Percentiles rank a stretch among this genome's conserved stretches.
Evolutionary conservation across 1,140 invertebrate genomes (phyloP).

Genomic region (Bombus polaris): DNA sequence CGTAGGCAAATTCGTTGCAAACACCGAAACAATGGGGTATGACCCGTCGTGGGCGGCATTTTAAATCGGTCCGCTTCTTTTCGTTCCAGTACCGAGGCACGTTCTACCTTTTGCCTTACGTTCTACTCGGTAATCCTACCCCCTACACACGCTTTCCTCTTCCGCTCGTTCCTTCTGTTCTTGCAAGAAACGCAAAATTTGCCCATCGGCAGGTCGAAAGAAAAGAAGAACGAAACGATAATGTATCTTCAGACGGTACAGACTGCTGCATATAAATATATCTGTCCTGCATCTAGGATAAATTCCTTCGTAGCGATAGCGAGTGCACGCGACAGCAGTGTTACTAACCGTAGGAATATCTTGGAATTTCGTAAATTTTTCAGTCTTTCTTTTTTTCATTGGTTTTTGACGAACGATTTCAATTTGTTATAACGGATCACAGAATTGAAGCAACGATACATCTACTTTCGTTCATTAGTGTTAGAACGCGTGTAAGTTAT

Average conservation of each 20-base stretch:
- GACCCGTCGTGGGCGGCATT: conserved; percentile 75
- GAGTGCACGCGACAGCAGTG: conserved; percentile 25
- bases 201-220: conserved; percentile 12
- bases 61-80: conserved; percentile 68
- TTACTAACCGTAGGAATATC: conserved; percentile 22
- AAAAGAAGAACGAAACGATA: conserved; percentile 20
- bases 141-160: neutral
- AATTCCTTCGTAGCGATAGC: conserved; percentile 17
- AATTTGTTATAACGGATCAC: too few relatives aligned
- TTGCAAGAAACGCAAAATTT: conserved; percentile 22
- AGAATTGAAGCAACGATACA: too few relatives aligned
- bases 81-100: conserved; percentile 47
- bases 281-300: neutral
- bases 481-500: too few relatives aligned
- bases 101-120: conserved; percentile 51
- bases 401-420: neutral
- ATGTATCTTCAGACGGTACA: conserved; percentile 19
- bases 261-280: conserved; percentile 44
- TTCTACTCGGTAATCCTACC: conserved; percentile 7
- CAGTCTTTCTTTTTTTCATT: too few relatives aligned
- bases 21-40: conserved; percentile 79
- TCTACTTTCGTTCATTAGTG: too few relatives aligned
- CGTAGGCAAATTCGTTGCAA: conserved; percentile 80
- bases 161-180: neutral
- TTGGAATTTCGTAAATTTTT: neutral